Base-by-base conservation (phyloP, 2,888 invertebrate species). In the Trachelus tabidus region DNA sequence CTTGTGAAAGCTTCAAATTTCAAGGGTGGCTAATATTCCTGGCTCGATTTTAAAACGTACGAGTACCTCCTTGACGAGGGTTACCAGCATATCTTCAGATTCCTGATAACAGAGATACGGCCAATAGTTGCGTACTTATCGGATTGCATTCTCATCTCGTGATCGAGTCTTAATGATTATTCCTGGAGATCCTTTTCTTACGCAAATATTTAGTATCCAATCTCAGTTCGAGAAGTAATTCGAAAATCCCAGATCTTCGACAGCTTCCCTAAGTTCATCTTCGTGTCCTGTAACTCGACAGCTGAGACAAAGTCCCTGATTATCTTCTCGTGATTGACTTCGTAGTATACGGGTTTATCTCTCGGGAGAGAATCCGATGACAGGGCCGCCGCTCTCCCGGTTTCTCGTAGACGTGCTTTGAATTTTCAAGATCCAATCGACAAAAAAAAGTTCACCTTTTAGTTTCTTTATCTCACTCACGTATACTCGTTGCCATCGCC, bases 281-380 rank as follows among this genome's bases (percentile, higher is more conserved):
- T 78, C 68, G 73, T 75, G 76, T 73, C 33, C 30, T 40, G 78
- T 75, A 30, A 73, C 73, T 71, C 68, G 56, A 75, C 78, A 78
- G 78, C 78, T 78, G 78, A 78, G 78, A 78, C 78, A 76, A 78
- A 78, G 75, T 78, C 78, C 75, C 79, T 82, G 83, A 84, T 84
- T 84, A 84, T 84, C 84, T 84, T 56, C 23, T 80, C 77, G 81
- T 83, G 84, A 84, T 84, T 84, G 83, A 84, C 82, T 84, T 80
- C 80, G 81, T 80, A 79, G 79, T 82, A 81, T 78, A 79, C 81
- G 77, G 75, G 82, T 82, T 76, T 79, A 80, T 56, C 76, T 79
- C 75, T 71, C 15, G 31, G 56, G 56, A 23, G 56, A 71, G 71
- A 71, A 15, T 71, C 33, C 12, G 31, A 71, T 33, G 31, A 71